phyloP scores from a whole-genome alignment of 2,113 vertebrate genomes.

The Lepus timidus region DNA sequence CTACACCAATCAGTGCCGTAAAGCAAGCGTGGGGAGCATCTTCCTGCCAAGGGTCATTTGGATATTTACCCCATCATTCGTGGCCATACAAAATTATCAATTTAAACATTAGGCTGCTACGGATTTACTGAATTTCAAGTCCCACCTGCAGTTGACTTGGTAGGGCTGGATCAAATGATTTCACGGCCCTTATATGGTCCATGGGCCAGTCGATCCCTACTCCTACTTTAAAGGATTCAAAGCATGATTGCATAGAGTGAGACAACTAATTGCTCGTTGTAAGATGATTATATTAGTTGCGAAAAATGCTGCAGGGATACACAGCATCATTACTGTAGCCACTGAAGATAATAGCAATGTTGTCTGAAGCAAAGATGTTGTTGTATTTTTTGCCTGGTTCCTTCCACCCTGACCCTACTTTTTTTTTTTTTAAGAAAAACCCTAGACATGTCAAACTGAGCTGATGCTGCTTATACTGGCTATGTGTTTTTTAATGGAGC shows the following conservation, averaged over 20 bases:
- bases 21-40: too few species aligned
- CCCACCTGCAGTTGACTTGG: too few species aligned
- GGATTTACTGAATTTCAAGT: too few species aligned
- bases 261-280: not conserved
- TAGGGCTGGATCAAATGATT: too few species aligned
- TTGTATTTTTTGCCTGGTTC: not conserved
- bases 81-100: too few species aligned
- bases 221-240: not conserved
- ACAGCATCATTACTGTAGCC: not conserved
- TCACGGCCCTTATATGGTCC: too few species aligned
- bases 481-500: not conserved
- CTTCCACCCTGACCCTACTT: not conserved
- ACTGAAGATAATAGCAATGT: not conserved
- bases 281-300: not conserved
- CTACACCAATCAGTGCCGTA: too few species aligned
- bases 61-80: too few species aligned
- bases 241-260: not conserved
- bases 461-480: not conserved
- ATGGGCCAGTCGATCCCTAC: too few species aligned
- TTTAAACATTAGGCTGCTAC: too few species aligned
- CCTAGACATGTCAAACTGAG: not conserved
- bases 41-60: too few species aligned
- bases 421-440: not conserved
- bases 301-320: not conserved
- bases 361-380: not conserved